These are phyloP conservation scores for Gonatopus flavifemur DNA, from an alignment of 1,140 invertebrate species.

Conservation along the genomic window DNA sequence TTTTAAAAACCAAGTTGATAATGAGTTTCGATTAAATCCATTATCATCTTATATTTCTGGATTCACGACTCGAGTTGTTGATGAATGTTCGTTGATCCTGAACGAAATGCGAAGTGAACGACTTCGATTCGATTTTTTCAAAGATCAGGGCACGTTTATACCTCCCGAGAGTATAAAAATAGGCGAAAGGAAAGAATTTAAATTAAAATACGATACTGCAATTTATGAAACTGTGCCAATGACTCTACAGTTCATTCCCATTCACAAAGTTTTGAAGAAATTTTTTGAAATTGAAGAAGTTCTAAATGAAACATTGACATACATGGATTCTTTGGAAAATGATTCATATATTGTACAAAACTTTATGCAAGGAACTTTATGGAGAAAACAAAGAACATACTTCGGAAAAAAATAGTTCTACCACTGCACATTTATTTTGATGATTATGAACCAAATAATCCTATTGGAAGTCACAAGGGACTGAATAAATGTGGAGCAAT, in stretches of 20 bases:
- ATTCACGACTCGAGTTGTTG: neutral
- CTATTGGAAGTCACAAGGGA: slow-evolving; percentile 30
- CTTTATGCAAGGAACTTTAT: slow-evolving; percentile 32
- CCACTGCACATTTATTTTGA: slow-evolving; percentile 33
- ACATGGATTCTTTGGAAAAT: slow-evolving; percentile 2
- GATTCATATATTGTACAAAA: slow-evolving; percentile 16
- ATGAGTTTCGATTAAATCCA: neutral
- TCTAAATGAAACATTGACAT: neutral
- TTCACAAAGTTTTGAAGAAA: neutral
- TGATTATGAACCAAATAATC: slow-evolving; percentile 23
- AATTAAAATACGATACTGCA: neutral
- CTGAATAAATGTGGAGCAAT: slow-evolving; percentile 32
- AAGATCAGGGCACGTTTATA: neutral
- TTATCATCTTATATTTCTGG: neutral
- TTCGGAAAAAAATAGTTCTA: slow-evolving; percentile 24
- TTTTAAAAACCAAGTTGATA: neutral
- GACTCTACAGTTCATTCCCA: neutral
- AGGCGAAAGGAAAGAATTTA: neutral
- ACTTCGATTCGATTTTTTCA: neutral
- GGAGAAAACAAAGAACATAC: slow-evolving; percentile 18
- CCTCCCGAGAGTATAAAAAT: neutral
- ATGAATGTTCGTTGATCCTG: neutral
- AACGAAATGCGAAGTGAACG: neutral
- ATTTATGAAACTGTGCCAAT: neutral
- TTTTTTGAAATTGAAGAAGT: neutral